Percentiles rank a stretch among this genome's conserved stretches.
Evolutionary conservation across 2,888 invertebrate species (phyloP).

Genomic region (Penaeus monodon): DNA sequence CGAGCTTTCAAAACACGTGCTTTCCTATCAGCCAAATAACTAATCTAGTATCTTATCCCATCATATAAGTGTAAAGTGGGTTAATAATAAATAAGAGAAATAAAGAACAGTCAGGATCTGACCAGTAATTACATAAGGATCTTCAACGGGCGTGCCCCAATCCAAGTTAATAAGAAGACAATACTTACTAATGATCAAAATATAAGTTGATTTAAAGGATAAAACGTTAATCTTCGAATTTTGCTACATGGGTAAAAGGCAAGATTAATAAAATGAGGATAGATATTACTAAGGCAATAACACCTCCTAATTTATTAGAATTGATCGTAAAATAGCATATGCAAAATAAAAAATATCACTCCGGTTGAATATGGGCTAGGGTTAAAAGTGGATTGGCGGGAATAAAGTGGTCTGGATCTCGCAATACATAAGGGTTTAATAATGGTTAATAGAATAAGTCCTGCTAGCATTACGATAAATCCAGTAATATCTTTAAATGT

Average conservation of each 20-base stretch:
- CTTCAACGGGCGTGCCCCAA: slow-evolving; percentile 80
- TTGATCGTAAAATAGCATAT: too few species aligned
- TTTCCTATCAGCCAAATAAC: slow-evolving; percentile 78
- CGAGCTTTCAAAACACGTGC: slow-evolving; percentile 81
- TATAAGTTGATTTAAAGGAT: slow-evolving; percentile 70
- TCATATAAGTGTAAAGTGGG: slow-evolving; percentile 72
- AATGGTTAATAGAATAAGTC: slow-evolving; percentile 72
- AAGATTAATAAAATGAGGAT: slow-evolving; percentile 78
- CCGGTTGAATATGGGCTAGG: too few species aligned
- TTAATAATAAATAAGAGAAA: slow-evolving; percentile 75
- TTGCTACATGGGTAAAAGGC: slow-evolving; percentile 74
- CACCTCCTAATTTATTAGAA: too few species aligned
- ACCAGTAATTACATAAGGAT: too few species aligned
- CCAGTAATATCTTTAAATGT: slow-evolving; percentile 78
- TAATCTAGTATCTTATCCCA: slow-evolving; percentile 73
- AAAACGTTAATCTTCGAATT: slow-evolving; percentile 77
- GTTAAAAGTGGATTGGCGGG: slow-evolving; percentile 78
- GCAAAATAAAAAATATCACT: too few species aligned
- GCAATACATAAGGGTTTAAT: slow-evolving; percentile 75
- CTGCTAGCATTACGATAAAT: background rate
- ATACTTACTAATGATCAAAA: slow-evolving; percentile 74
- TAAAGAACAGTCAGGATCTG: slow-evolving; percentile 76
- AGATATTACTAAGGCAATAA: too few species aligned
- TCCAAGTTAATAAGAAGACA: slow-evolving; percentile 79
- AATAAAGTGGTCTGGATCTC: slow-evolving; percentile 82